Conservation (phyloP, 2,797 vertebrate species). For the Protosalanx chinensis region DNA sequence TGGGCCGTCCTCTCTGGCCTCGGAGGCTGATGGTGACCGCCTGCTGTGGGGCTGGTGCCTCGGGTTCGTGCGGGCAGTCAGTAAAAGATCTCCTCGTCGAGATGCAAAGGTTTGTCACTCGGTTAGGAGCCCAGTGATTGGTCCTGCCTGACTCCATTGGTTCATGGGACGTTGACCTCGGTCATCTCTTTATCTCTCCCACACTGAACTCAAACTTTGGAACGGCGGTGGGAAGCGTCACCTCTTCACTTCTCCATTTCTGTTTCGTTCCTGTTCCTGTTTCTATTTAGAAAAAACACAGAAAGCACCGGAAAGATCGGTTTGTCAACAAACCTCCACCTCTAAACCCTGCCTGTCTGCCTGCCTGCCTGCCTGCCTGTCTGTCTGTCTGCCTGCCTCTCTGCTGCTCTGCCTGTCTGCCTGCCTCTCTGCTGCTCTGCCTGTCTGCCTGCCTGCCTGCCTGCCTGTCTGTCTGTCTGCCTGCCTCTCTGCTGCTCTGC, state of each 20-base stretch:
- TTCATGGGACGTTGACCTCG: neutral
- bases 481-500: too few species aligned
- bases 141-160: neutral
- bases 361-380: slow-evolving; percentile 39
- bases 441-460: too few species aligned
- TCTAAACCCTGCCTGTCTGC: slow-evolving; percentile 24
- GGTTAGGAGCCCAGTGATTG: neutral
- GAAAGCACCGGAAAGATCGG: slow-evolving; percentile 22
- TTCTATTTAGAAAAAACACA: slow-evolving; percentile 22
- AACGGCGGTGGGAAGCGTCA: slow-evolving; percentile 7
- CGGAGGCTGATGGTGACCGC: too few species aligned
- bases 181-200: neutral
- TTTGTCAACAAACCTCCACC: slow-evolving; percentile 21
- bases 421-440: too few species aligned
- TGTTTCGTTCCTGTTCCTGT: neutral
- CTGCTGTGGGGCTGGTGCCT: neutral
- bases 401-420: slow-evolving; percentile 4
- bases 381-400: slow-evolving; percentile 25
- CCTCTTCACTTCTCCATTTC: slow-evolving; percentile 13
- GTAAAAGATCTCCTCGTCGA: slow-evolving; percentile 37
- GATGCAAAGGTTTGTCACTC: neutral
- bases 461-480: too few species aligned
- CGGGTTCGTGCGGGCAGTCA: neutral
- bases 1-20: too few species aligned
- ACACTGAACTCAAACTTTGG: slow-evolving; percentile 3